Percentiles rank a stretch among this genome's conserved stretches.
Evolutionary conservation across 1,140 invertebrate species (phyloP).

Genomic region (Paraescarpia echinospica): DNA sequence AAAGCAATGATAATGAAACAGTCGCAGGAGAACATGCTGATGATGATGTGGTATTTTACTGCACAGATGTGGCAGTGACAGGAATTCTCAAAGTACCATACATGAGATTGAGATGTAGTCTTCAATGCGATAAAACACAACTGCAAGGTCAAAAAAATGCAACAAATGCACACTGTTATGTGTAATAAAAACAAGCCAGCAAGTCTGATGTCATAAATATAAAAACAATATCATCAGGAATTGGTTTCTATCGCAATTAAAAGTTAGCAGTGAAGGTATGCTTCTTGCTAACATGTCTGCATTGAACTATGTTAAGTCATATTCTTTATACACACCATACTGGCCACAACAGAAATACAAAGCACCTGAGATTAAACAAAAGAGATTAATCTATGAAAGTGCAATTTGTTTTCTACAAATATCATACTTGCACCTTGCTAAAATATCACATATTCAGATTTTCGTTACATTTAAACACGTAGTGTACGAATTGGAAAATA

Average conservation of each 20-base stretch:
- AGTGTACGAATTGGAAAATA: not conserved
- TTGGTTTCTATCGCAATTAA: not conserved
- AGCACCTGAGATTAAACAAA: slow-evolving; percentile 5
- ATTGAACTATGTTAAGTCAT: not conserved
- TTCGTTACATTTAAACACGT: not conserved
- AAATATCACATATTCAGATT: not conserved
- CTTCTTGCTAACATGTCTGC: not conserved
- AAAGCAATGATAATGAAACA: too few species aligned
- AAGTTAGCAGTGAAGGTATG: not conserved
- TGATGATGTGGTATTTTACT: too few species aligned
- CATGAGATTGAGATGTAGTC: too few species aligned
- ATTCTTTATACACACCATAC: not conserved
- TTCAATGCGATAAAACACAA: not conserved
- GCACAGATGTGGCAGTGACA: too few species aligned
- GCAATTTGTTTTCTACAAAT: not conserved
- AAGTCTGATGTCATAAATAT: not conserved
- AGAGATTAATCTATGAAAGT: not conserved
- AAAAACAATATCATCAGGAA: not conserved
- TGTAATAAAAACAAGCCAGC: not conserved
- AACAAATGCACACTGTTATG: not conserved
- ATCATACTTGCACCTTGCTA: not conserved
- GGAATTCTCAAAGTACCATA: too few species aligned
- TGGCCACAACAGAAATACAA: not conserved
- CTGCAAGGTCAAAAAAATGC: not conserved
- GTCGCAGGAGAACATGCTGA: too few species aligned